Evolutionary conservation across 2,797 vertebrate genomes (phyloP).

Genomic region (Phataginus tetradactyla): DNA sequence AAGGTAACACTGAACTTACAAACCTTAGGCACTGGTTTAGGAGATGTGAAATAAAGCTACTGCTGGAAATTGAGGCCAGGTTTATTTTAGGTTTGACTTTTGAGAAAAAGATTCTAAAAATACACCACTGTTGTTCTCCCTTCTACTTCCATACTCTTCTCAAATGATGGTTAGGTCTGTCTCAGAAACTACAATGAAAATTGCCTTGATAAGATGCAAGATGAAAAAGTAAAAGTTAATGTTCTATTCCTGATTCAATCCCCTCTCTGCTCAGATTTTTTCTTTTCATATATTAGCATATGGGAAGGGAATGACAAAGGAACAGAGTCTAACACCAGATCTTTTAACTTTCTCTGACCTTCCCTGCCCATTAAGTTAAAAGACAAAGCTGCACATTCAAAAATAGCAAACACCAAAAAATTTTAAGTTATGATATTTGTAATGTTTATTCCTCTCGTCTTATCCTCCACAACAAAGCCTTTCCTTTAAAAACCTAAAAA

Average conservation of each 20-base stretch:
- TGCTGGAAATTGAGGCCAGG: constrained; percentile 70
- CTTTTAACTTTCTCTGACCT: background rate
- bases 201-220: background rate
- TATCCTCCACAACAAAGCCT: background rate
- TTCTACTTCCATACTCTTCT: constrained; percentile 19
- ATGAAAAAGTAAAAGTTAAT: background rate
- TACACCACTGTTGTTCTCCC: constrained; percentile 52
- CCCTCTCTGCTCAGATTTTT: background rate
- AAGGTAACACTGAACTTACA: constrained; percentile 31
- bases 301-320: background rate
- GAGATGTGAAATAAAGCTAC: constrained; percentile 42
- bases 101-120: constrained; percentile 65
- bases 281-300: constrained; percentile 24
- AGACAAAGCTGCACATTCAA: background rate
- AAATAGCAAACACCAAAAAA: background rate
- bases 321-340: background rate
- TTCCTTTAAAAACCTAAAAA: background rate
- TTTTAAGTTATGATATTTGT: background rate
- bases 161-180: constrained; percentile 8
- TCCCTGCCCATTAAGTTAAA: background rate
- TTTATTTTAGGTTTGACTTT: constrained; percentile 74
- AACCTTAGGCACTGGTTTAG: constrained; percentile 24
- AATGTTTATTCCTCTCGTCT: background rate
- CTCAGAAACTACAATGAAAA: background rate
- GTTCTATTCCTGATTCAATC: background rate